Base-by-base conservation (phyloP, 2,113 vertebrate genomes). In the Anser brachyrhynchus region DNA sequence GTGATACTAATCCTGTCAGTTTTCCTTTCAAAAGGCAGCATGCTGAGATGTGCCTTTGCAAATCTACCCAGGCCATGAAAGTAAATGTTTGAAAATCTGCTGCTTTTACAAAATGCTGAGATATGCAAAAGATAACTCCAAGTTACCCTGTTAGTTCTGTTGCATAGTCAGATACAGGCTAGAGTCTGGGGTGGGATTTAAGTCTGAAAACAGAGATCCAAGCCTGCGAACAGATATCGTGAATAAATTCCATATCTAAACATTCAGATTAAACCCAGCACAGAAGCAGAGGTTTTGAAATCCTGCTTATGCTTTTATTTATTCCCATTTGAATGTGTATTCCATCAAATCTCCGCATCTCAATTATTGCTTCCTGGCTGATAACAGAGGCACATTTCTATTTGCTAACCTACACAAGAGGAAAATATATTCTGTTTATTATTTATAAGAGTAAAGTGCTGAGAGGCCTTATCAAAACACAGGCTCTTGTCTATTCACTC, bases 401-500 rank as follows among this genome's bases (percentile, higher is more conserved):
- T 93, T 87, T 89, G 84, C 86, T 76, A 95, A 33, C 58, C n/a
- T 67, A 69, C 76, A 82, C 44, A 73, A 37, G 44, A 95, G 51
- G 77, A 90, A 96, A 96, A 93, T 87, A 83, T 29, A 94, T 90
- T 93, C 89, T 93, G 69, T 96, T 93, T 89, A 96, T 97, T 93
- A 96, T 97, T 95, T 94, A 93, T 94, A 84, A 92, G 84, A 76
- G 25, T 78, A 76, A 96, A 96, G 89, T 87, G 92, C 84, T 94
- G 84, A 89, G 79, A 87, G 69, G 66, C 69, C 31, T 26, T 41
- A 51, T 4, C 54, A 84, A 89, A 93, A 62, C 74, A 87, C 12
- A 70, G 51, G 54, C 70, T 93, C 70, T 65, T 84, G 75, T 44
- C 44, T 65, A 25, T 75, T 93, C 55, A n/a, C 57, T 64, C 8